phyloP scores from a whole-genome alignment of 1,140 invertebrate genomes.

The Goniozus legneri region DNA sequence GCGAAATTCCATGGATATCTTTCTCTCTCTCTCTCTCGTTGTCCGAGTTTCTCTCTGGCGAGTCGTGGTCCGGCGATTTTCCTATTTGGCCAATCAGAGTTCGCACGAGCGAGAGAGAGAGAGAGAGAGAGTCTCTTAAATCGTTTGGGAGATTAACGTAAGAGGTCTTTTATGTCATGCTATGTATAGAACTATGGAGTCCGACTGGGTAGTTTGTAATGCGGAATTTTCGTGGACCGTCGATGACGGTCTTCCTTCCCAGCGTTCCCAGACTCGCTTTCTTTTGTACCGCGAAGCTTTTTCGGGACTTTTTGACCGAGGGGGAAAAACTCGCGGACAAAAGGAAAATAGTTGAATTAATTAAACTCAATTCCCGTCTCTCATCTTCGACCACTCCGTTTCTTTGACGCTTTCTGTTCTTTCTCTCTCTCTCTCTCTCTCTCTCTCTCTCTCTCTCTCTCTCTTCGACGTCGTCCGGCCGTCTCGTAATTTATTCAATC shows the following conservation, averaged over 20 bases:
- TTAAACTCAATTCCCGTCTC: no score
- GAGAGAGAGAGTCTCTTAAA: constrained; percentile 23
- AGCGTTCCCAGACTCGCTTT: background rate
- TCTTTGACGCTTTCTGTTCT: no score
- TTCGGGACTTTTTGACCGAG: background rate
- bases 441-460: no score
- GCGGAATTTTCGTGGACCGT: constrained; percentile 1
- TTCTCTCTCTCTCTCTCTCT: no score
- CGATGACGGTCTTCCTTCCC: background rate
- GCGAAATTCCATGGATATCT: no score
- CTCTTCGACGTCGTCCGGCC: no score
- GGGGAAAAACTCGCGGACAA: no score
- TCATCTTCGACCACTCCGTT: no score
- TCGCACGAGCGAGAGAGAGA: constrained; percentile 7
- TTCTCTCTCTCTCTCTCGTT: constrained; percentile 7
- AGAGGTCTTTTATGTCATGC: constrained; percentile 20
- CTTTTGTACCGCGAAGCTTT: background rate
- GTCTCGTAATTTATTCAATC: no score
- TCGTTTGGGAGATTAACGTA: constrained; percentile 27
- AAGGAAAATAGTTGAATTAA: no score
- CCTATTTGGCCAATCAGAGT: constrained; percentile 24
- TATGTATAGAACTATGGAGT: constrained; percentile 9
- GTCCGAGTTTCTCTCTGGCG: constrained; percentile 5
- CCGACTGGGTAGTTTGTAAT: no score
- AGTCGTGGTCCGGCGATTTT: constrained; percentile 21